These are phyloP conservation scores for Petrocephalus microphthalmus DNA, from an alignment of 2,113 vertebrate genomes.

Conservation along the genomic window DNA sequence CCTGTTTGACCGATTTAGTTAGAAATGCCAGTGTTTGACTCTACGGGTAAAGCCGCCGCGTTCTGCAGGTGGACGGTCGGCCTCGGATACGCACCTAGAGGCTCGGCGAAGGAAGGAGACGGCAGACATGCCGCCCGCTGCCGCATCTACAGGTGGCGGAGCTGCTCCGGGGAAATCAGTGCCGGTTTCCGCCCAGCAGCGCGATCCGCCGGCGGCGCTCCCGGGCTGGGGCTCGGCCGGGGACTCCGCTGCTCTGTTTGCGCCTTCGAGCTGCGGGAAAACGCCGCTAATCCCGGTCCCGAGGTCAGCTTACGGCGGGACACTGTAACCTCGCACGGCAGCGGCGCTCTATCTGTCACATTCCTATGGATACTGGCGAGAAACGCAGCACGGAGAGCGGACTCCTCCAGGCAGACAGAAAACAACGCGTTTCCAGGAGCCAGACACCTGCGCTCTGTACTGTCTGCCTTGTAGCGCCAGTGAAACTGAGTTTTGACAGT, in stretches of 20 bases:
- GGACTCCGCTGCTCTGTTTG: not conserved
- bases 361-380: not conserved
- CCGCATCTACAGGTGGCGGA: not conserved
- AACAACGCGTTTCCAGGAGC: not conserved
- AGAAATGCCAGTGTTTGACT: not conserved
- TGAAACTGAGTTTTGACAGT: not conserved
- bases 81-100: conserved; percentile 43
- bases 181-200: not conserved
- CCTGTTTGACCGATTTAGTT: not conserved
- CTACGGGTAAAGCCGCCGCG: not conserved
- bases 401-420: not conserved
- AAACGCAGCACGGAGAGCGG: not conserved
- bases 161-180: not conserved
- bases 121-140: conserved; percentile 45
- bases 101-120: conserved; percentile 42
- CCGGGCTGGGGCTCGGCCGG: not conserved
- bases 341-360: not conserved
- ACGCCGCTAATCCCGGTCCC: not conserved
- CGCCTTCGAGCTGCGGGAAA: not conserved
- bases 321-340: not conserved
- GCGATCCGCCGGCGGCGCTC: not conserved
- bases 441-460: no score
- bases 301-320: not conserved
- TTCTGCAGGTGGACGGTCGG: not conserved
- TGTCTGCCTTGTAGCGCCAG: not conserved